phyloP scores from a whole-genome alignment of 2,113 vertebrate genomes.

The Mastomys coucha region DNA sequence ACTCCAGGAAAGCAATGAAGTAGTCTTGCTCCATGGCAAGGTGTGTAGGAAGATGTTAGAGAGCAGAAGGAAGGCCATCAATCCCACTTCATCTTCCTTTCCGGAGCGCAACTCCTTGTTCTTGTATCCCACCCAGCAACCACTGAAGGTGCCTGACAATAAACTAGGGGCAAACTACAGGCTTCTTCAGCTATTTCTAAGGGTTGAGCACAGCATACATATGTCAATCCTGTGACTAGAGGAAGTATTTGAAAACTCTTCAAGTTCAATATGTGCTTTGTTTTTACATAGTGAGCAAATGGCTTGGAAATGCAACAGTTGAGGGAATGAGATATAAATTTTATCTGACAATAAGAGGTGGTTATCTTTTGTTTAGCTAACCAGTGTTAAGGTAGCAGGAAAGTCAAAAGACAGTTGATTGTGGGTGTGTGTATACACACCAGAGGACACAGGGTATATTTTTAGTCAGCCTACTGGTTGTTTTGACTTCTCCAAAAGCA shows the following conservation, averaged over 20 bases:
- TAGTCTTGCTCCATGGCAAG: neutral
- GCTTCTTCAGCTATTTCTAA: conserved; percentile 57
- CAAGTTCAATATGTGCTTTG: conserved; percentile 63
- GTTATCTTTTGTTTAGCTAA: conserved; percentile 78
- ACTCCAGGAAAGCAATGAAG: conserved; percentile 41
- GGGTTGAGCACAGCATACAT: conserved; percentile 51
- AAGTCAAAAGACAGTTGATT: conserved; percentile 53
- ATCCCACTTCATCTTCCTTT: conserved; percentile 19
- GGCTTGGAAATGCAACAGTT: conserved; percentile 69
- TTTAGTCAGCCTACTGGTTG: conserved; percentile 8
- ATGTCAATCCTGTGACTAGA: conserved; percentile 38
- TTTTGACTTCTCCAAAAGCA: conserved; percentile 54
- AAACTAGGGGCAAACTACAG: neutral
- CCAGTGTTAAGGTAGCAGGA: conserved; percentile 63
- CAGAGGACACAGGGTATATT: conserved; percentile 39
- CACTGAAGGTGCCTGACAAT: neutral
- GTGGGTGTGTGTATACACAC: neutral
- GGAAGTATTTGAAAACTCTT: conserved; percentile 70
- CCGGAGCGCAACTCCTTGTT: neutral
- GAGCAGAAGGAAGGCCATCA: neutral
- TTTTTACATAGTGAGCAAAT: conserved; percentile 68
- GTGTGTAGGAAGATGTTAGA: neutral
- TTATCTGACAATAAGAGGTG: conserved; percentile 73
- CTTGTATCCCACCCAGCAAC: neutral
- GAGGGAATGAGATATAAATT: conserved; percentile 68